phyloP scores from a whole-genome alignment of 2,888 invertebrate species.

The Tortrix viridana region DNA sequence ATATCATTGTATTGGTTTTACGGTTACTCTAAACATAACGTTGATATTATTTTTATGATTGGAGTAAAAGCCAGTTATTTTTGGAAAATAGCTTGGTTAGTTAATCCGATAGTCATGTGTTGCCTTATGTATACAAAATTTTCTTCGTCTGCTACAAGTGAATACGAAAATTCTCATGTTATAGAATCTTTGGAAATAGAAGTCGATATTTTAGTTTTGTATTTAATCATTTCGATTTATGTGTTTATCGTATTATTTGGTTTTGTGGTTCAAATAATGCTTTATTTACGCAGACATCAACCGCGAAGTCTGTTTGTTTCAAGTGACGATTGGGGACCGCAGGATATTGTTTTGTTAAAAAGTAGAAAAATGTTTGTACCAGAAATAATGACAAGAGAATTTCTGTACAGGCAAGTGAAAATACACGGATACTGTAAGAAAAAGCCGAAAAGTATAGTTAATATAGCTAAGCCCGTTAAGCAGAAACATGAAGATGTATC shows the following conservation, averaged over 20 bases:
- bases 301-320: constrained; percentile 53
- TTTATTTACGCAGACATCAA: constrained; percentile 45
- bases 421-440: constrained; percentile 64
- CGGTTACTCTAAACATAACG: constrained; percentile 65
- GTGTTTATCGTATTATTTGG: constrained; percentile 53
- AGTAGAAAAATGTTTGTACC: constrained; percentile 79
- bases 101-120: constrained; percentile 61
- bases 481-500: constrained; percentile 40
- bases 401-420: constrained; percentile 75
- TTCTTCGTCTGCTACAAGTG: constrained; percentile 42
- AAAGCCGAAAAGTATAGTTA: constrained; percentile 27
- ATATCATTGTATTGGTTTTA: constrained; percentile 72
- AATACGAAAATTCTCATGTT: constrained; percentile 50
- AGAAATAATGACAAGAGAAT: constrained; percentile 80
- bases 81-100: constrained; percentile 67
- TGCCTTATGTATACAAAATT: constrained; percentile 52
- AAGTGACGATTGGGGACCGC: constrained; percentile 67
- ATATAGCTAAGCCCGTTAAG: constrained; percentile 10
- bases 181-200: constrained; percentile 46
- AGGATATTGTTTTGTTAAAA: constrained; percentile 61
- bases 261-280: constrained; percentile 51
- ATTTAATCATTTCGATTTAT: constrained; percentile 55
- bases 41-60: constrained; percentile 77
- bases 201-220: constrained; percentile 55
- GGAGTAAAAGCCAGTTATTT: constrained; percentile 71